Evolutionary conservation across 2,888 invertebrate genomes (phyloP), one percentile per base, ranked within the genome.

Genomic region (Apodemia hepburni): DNA sequence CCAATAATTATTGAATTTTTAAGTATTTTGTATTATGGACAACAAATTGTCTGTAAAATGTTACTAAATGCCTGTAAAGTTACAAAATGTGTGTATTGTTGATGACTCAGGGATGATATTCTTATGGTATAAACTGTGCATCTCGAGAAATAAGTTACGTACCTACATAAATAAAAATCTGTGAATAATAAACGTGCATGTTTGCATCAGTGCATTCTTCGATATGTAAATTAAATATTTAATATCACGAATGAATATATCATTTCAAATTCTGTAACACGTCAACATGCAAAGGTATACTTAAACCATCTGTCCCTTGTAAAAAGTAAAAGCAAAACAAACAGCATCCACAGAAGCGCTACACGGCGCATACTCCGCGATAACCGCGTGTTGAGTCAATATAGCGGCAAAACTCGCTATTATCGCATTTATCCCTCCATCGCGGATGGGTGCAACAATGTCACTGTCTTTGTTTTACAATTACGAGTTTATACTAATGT

Each of bases 301-400:
- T 5, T 42, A 42, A 15, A 12, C 38, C 42, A 42, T 42, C 42
- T 42, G 42, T 42, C 15, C 22, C 54, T 54, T 54, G 5, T 54
- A 27, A 54, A 42, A 54, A 54, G 54, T 22, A 54, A 54, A 54
- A 22, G 22, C 51, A 17, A 22, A 54, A 54, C 38, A 42, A 42
- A 51, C 22, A 15, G 11, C 15, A 6, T 51, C 11, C 22, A 51
- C 51, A 51, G 51, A 51, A 51, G 22, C 51, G 22, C 9, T 51
- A 22, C 22, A 11, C 42, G 42, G 15, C 42, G 42, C 42, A 42
- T 15, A 22, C 51, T 18, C 49, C 8, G 49, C 12, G 51, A 51
- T 51, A 51, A 27, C 22, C 51, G 51, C 27, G 4, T 12, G 22
- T 18, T 51, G 51, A 51, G 51, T 27, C 22, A 51, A 51, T 51